A percentile compares a stretch with the other conserved stretches of the same genome.
Evolutionary conservation across 2,888 invertebrate species (phyloP).

Genomic region (Drosophila picticornis): DNA sequence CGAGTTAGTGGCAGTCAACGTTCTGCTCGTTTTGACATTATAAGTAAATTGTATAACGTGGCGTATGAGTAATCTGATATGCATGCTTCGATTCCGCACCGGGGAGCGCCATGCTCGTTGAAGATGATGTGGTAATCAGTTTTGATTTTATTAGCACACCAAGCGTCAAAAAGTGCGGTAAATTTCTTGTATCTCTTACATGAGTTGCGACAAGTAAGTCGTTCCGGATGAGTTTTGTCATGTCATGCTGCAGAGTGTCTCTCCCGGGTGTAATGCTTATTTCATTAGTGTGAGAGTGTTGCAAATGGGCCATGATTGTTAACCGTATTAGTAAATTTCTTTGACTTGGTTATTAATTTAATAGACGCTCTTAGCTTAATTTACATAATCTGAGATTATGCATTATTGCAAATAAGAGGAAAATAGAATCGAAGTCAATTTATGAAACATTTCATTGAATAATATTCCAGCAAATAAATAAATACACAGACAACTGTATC

Average conservation of each 20-base stretch:
- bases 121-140: slow-evolving; percentile 80
- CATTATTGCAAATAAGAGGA: not conserved
- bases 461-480: not conserved
- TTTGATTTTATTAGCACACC: slow-evolving; percentile 79
- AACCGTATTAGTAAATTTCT: slow-evolving; percentile 9
- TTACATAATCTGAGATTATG: slow-evolving; percentile 1
- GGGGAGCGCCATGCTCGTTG: slow-evolving; percentile 45
- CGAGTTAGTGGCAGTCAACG: slow-evolving; percentile 49
- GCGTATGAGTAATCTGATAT: slow-evolving; percentile 79
- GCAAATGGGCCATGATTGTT: slow-evolving; percentile 7
- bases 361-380: not conserved
- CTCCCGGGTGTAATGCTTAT: not conserved
- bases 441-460: not conserved
- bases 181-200: slow-evolving; percentile 50
- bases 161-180: slow-evolving; percentile 36
- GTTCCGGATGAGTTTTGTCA: not conserved
- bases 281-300: not conserved
- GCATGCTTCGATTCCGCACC: slow-evolving; percentile 72
- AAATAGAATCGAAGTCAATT: not conserved
- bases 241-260: slow-evolving; percentile 3
- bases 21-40: slow-evolving; percentile 72
- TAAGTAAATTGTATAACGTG: slow-evolving; percentile 79
- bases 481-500: not conserved
- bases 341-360: not conserved
- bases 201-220: slow-evolving; percentile 24